A percentile compares a stretch with the other conserved stretches of the same genome.
Evolutionary conservation across 2,888 invertebrate genomes (phyloP).

Genomic region (Acanthococcus lagerstroemiae): DNA sequence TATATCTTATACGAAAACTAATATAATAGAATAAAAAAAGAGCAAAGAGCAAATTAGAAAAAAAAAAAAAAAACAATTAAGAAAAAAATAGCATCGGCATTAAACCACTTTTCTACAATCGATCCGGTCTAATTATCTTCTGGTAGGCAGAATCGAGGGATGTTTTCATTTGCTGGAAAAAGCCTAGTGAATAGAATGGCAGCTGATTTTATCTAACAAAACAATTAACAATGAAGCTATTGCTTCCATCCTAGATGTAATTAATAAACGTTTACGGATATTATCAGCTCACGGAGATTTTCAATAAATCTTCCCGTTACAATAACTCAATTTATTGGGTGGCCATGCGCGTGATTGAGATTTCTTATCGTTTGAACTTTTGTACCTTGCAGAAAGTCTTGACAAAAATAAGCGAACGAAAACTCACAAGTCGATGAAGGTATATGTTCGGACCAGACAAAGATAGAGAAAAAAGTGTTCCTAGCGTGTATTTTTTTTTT

Average conservation of each 20-base stretch:
- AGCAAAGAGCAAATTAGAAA: no score
- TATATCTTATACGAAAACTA: no score
- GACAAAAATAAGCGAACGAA: no score
- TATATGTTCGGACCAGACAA: no score
- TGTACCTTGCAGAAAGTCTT: no score
- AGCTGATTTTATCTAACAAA: conserved; percentile 28
- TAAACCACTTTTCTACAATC: conserved; percentile 2
- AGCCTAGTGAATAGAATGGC: conserved; percentile 13
- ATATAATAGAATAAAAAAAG: no score
- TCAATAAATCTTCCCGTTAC: conserved; percentile 26
- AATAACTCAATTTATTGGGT: conserved; percentile 29
- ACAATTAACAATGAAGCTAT: conserved; percentile 28
- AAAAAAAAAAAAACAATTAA: no score
- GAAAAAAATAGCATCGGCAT: neutral
- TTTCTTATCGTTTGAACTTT: conserved; percentile 23
- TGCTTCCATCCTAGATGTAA: conserved; percentile 26
- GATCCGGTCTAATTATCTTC: neutral
- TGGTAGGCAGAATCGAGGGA: neutral
- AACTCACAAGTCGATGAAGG: no score
- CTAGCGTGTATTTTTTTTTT: no score
- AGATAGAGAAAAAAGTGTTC: no score
- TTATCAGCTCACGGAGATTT: conserved; percentile 28
- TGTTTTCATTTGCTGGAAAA: conserved; percentile 1
- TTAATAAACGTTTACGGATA: conserved; percentile 30
- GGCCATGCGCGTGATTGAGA: conserved; percentile 26